Evolutionary conservation across 1,140 invertebrate species (phyloP), one percentile per base, ranked within the genome.

Genomic region (Tribolium madens): DNA sequence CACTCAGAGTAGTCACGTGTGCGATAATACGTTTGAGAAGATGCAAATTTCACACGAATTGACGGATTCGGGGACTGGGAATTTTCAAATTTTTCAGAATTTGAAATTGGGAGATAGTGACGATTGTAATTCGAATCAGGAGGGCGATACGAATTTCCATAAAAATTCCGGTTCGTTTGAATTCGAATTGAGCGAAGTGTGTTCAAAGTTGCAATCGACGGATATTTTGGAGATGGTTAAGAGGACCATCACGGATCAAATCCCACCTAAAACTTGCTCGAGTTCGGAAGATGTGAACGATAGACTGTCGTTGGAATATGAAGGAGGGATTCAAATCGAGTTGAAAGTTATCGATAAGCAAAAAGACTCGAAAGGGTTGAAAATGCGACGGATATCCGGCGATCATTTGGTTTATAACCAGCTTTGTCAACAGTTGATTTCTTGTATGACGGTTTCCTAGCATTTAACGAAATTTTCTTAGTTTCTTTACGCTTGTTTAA

Each of bases 341-440:
- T 84, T 97, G 77, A 92, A 95, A 81, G 91, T 97, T 0, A 92
- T 94, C 80, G 92, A 91, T 18, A 92, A 92, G 76, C 89, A 88
- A 57, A 90, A 91, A 77, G 92, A 93, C 83, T 84, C 83, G 21
- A 96, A 95, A 80, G 94, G 95, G 4, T 89, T 98, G 75, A 97
- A 97, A 83, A 92, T 98, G 90, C 87, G 96, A 73, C 89, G 95
- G 84, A 96, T 98, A 77, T 97, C 95, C 0, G 96, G 96, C 1
- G 96, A 98, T 87, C 94, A 95, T 85, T 88, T 93, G 76, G 94
- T 96, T 84, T 97, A 97, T 84, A 94, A 93, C 76, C 94, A 95
- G 84, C 89, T 97, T 10, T 97, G 96, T 87, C 93, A 96, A 83
- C 94, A 97, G 84, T 87, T 98, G 68, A 94, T 98, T 50, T 94